Evolutionary conservation across 2,888 invertebrate genomes (phyloP).

Genomic region (Papilio gigon): DNA sequence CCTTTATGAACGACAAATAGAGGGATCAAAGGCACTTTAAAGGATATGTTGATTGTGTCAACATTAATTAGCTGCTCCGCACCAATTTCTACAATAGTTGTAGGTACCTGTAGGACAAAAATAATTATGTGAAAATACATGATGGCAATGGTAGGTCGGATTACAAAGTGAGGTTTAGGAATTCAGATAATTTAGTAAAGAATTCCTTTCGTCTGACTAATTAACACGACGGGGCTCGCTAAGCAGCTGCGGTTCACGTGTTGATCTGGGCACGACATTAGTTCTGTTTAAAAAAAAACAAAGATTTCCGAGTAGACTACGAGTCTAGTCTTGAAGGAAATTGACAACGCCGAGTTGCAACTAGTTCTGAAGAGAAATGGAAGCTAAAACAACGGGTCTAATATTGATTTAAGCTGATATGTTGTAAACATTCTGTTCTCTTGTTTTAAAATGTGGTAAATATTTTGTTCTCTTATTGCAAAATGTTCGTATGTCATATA

Average conservation of each 20-base stretch:
- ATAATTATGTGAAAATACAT: conserved; percentile 42
- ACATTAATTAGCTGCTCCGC: conserved; percentile 38
- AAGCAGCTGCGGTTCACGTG: conserved; percentile 74
- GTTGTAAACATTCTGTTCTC: conserved; percentile 8
- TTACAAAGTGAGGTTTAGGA: conserved; percentile 48
- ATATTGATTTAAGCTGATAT: neutral
- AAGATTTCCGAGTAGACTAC: too few species aligned
- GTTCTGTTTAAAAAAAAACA: neutral
- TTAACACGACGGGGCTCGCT: conserved; percentile 60
- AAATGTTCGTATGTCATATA: conserved; percentile 23
- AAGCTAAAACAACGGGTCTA: too few species aligned
- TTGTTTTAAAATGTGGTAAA: conserved; percentile 17
- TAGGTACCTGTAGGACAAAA: conserved; percentile 24
- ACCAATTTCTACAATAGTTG: conserved; percentile 4
- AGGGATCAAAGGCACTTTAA: conserved; percentile 48
- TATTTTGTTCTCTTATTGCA: conserved; percentile 3
- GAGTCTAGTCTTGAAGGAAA: neutral
- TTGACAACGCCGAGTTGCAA: too few species aligned
- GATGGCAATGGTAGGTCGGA: conserved; percentile 45
- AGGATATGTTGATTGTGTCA: conserved; percentile 41
- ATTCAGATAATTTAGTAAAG: conserved; percentile 67
- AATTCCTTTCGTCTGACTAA: conserved; percentile 73
- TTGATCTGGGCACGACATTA: conserved; percentile 41
- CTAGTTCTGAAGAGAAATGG: too few species aligned
- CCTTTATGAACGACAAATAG: conserved; percentile 65